Evolutionary conservation across 2,797 vertebrate genomes (phyloP), one percentile per base, ranked within the genome.

Genomic region (Rallus crepitans): DNA sequence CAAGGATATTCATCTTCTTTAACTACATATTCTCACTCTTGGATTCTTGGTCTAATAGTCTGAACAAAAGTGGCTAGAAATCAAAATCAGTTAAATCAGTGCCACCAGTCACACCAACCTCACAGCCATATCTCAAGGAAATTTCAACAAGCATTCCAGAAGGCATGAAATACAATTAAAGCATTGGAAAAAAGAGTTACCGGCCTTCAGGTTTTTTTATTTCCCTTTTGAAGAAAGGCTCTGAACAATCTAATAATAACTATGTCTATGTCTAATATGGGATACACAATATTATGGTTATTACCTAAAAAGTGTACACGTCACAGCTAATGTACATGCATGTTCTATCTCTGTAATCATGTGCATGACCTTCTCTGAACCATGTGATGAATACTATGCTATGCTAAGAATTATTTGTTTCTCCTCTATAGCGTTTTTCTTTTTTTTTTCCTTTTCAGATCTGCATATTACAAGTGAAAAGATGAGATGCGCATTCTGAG

Each of bases 301-400:
- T 83, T 65, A n/a, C 30, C 24, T 55, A 42, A 68, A 68, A 42
- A 12, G 2, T n/a, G 10, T 20, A 2, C 13, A 9, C 50, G 20
- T 28, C 20, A 47, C 1, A n/a, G 12, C 7, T 45, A 33, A 52
- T 33, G 20, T 33, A 27, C 0, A 0, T 35, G 6, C 25, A 31
- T 28, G 8, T 30, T 30, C 24, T 72, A 7, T 21, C 30, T 65
- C 30, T 69, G 15, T 16, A 45, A 60, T 30, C 2, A 5, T 16
- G 7, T 25, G 16, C 23, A 21, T 45, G 35, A 63, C 9, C 6
- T 77, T 72, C 63, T 39, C 59, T 68, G 48, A 91, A 75, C 59
- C 24, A 33, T 10, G 7, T 40, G 40, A 70, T 7, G 0, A 78
- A 39, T 50, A 55, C 2, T 28, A 39, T 24, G 20, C 3, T 42